These are phyloP conservation scores for Malthinus seriepunctatus DNA, from an alignment of 2,888 invertebrate species.

Conservation along the genomic window DNA sequence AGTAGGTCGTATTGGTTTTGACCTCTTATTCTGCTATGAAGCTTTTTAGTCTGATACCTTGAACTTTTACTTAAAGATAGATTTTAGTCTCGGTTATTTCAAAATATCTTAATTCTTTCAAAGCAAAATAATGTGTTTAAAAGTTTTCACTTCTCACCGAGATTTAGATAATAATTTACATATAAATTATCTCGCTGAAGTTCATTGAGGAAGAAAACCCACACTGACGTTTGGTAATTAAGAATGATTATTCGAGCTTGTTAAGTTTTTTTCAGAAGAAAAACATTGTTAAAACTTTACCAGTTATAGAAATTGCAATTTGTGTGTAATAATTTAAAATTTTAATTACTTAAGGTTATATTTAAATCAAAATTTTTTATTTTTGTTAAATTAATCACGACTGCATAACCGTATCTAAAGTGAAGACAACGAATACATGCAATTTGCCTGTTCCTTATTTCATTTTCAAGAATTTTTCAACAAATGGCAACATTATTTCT, in stretches of 20 bases:
- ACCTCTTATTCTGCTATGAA: not conserved
- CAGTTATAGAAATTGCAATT: constrained; percentile 1
- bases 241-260: constrained; percentile 4
- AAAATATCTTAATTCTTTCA: too few species aligned
- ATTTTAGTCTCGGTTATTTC: too few species aligned
- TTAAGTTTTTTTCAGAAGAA: not conserved
- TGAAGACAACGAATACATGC: constrained; percentile 18
- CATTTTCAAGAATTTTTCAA: constrained; percentile 20
- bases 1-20: constrained; percentile 3
- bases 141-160: not conserved
- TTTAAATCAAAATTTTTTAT: constrained; percentile 4
- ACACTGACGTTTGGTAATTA: constrained; percentile 1
- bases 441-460: constrained; percentile 14
- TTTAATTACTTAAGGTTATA: not conserved
- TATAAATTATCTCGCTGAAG: not conserved
- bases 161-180: constrained; percentile 1
- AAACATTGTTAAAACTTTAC: constrained; percentile 8
- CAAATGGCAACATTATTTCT: constrained; percentile 20
- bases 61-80: not conserved
- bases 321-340: constrained; percentile 2
- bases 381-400: constrained; percentile 17
- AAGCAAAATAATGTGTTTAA: not conserved
- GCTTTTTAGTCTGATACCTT: constrained; percentile 4
- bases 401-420: constrained; percentile 15
- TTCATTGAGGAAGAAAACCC: constrained; percentile 5